phyloP scores from a whole-genome alignment of 2,113 vertebrate genomes.

The Camelus dromedarius region DNA sequence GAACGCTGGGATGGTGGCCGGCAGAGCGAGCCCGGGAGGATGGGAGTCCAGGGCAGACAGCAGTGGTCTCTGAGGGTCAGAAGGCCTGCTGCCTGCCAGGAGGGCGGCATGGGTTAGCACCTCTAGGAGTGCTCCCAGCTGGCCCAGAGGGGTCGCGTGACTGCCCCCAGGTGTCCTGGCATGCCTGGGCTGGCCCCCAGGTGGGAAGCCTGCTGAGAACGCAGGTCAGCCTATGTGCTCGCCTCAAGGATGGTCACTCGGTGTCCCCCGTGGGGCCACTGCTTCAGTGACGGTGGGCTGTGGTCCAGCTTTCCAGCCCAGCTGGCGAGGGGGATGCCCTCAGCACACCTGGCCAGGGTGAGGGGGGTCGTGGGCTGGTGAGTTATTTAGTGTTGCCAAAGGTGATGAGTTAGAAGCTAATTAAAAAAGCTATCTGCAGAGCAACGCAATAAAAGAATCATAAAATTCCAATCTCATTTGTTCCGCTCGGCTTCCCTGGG shows the following conservation, averaged over 20 bases:
- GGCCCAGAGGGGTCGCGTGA: background rate
- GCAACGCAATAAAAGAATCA: constrained; percentile 85
- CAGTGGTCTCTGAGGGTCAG: accelerated
- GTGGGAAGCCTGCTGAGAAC: accelerated
- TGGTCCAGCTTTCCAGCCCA: accelerated
- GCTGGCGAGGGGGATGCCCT: accelerated
- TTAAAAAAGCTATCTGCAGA: constrained; percentile 84
- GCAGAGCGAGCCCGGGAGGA: background rate
- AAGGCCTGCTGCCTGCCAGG: background rate
- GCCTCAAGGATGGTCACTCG: accelerated
- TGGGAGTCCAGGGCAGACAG: accelerated
- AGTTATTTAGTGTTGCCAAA: constrained; percentile 85
- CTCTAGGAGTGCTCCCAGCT: accelerated
- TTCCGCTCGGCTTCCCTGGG: constrained; percentile 83
- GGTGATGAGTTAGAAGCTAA: constrained; percentile 84
- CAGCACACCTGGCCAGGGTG: background rate
- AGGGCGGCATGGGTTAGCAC: accelerated
- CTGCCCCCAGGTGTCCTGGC: accelerated
- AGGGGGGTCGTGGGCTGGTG: background rate
- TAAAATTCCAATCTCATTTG: constrained; percentile 89
- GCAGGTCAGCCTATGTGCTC: accelerated
- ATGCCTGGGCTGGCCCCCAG: background rate
- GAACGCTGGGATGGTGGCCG: accelerated
- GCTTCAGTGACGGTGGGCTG: accelerated
- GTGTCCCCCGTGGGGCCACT: too few relatives aligned